These are phyloP conservation scores for Drosophila paulistorum DNA, from an alignment of 1,140 invertebrate species.

Conservation along the genomic window DNA sequence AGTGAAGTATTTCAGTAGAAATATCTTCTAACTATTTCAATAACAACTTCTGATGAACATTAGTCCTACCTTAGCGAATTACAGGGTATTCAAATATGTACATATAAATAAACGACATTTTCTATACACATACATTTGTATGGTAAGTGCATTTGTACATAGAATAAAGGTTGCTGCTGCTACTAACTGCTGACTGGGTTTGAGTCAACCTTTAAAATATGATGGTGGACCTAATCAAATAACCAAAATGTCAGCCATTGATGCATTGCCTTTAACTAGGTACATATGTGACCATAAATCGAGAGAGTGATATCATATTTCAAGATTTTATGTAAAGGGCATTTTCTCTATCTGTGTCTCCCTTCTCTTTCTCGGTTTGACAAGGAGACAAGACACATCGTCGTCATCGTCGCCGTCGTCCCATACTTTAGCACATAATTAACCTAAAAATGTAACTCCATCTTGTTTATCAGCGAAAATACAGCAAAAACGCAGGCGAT, in stretches of 20 bases:
- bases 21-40: background rate
- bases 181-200: conserved; percentile 41
- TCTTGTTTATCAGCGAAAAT: conserved; percentile 79
- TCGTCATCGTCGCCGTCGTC: conserved; percentile 17
- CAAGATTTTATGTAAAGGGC: conserved; percentile 43
- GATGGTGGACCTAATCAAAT: background rate
- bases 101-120: conserved; percentile 41
- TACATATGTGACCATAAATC: conserved; percentile 19
- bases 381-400: conserved; percentile 23
- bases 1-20: too few species aligned
- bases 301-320: conserved; percentile 45
- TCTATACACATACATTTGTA: conserved; percentile 5
- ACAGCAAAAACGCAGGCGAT: conserved; percentile 40
- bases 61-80: background rate
- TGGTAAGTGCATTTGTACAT: conserved; percentile 17
- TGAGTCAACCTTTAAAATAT: conserved; percentile 17
- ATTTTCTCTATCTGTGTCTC: background rate
- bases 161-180: conserved; percentile 28
- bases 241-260: conserved; percentile 20
- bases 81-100: conserved; percentile 8
- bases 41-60: background rate
- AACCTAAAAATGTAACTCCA: conserved; percentile 83
- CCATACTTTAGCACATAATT: conserved; percentile 82
- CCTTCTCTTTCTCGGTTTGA: conserved; percentile 25
- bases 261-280: conserved; percentile 22